Conservation (phyloP, 2,888 invertebrate species). For the Lithophane socia region DNA sequence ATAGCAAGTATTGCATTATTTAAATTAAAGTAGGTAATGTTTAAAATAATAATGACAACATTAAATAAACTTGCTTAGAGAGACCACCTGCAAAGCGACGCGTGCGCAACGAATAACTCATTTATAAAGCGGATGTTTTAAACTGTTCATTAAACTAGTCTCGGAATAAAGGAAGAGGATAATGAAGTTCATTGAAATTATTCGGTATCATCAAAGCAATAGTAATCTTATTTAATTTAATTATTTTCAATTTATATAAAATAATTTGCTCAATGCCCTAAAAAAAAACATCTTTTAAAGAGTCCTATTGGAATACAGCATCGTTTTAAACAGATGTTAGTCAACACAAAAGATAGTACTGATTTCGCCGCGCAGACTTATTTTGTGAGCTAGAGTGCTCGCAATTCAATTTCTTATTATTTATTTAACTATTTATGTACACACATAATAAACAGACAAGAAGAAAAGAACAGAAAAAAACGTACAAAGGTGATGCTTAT, state of each 20-base stretch:
- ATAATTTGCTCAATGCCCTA: not conserved
- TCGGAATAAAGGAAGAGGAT: conserved; percentile 53
- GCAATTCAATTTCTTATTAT: too few species aligned
- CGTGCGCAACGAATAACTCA: conserved; percentile 63
- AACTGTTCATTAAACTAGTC: conserved; percentile 56
- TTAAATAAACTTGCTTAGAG: conserved; percentile 52
- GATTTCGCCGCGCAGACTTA: too few species aligned
- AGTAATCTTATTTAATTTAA: not conserved
- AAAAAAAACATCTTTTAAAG: not conserved
- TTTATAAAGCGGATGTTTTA: conserved; percentile 60
- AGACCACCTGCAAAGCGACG: conserved; percentile 68
- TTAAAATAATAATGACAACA: conserved; percentile 33
- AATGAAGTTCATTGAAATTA: conserved; percentile 48
- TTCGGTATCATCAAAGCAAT: conserved; percentile 43
- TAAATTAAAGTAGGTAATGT: conserved; percentile 26
- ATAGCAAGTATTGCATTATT: not conserved
- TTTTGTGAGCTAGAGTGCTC: too few species aligned
- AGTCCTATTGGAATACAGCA: not conserved
- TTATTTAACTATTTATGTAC: too few species aligned
- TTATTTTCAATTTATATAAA: not conserved
- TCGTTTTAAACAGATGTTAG: not conserved
- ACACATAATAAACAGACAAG: too few species aligned
- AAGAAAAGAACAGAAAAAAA: too few species aligned
- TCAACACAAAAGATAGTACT: too few species aligned
- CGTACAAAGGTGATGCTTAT: too few species aligned